These are phyloP conservation scores for Phrynocephalus guinanensis DNA, from an alignment of 2,797 vertebrate genomes.

Conservation along the genomic window DNA sequence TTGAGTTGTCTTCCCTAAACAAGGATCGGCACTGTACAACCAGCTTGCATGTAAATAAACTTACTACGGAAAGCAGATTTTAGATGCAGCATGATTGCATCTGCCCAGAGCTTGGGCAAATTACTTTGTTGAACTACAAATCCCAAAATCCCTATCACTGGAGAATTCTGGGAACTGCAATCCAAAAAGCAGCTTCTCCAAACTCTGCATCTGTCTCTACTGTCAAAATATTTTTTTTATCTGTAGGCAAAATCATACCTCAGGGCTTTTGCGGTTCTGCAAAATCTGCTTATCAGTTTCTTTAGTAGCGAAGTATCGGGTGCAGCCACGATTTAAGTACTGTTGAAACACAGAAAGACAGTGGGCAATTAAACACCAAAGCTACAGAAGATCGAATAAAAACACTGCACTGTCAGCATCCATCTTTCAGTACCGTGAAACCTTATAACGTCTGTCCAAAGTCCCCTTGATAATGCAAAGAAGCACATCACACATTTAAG, in stretches of 20 bases:
- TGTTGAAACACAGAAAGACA: slow-evolving; percentile 69
- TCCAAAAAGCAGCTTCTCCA: not conserved
- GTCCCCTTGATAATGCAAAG: not conserved
- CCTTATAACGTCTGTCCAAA: not conserved
- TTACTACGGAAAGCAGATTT: not conserved
- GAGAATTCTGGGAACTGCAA: not conserved
- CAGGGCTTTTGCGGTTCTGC: slow-evolving; percentile 94
- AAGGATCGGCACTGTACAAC: not conserved
- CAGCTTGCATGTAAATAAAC: not conserved
- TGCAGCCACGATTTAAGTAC: slow-evolving; percentile 98
- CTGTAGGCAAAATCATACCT: slow-evolving; percentile 82
- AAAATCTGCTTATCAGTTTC: slow-evolving; percentile 96
- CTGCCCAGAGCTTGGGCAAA: not conserved
- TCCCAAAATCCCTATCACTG: not conserved
- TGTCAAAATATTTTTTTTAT: not conserved
- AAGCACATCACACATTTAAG: not conserved
- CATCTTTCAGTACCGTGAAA: not conserved
- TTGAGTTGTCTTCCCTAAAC: not conserved
- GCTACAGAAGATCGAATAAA: not conserved
- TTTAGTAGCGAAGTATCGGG: slow-evolving; percentile 93
- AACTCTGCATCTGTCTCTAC: not conserved
- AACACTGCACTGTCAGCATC: not conserved
- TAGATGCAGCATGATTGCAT: not conserved
- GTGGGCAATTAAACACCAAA: slow-evolving; percentile 9
- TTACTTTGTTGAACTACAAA: too few relatives aligned